phyloP scores from a whole-genome alignment of 1,140 invertebrate species.

The Drosophila hydei region DNA sequence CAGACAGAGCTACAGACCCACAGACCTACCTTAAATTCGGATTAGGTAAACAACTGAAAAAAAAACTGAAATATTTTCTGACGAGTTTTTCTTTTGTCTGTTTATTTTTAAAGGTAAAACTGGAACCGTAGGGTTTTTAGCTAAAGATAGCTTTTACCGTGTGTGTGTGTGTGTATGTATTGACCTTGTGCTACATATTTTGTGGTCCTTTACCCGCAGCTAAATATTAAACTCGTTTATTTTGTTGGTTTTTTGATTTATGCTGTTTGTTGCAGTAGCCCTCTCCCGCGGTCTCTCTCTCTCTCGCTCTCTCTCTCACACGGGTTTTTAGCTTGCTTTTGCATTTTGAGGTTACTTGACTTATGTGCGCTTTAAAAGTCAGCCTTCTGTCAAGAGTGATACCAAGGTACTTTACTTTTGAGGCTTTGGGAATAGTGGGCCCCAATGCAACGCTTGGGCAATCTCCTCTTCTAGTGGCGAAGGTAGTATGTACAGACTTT shows the following conservation, averaged over 20 bases:
- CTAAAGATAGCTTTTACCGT: background rate
- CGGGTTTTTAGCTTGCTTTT: too few relatives aligned
- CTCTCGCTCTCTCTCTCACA: constrained; percentile 1
- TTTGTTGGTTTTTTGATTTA: constrained; percentile 50
- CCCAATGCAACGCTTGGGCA: too few relatives aligned
- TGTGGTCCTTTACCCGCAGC: constrained; percentile 73
- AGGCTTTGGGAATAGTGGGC: too few relatives aligned
- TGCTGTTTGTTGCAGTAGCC: constrained; percentile 50
- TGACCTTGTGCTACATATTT: constrained; percentile 79
- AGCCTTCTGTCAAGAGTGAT: too few relatives aligned
- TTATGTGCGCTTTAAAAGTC: too few relatives aligned
- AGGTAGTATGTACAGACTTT: too few relatives aligned
- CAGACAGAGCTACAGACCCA: too few relatives aligned
- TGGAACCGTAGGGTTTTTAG: background rate
- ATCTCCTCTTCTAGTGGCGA: too few relatives aligned
- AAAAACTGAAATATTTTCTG: background rate
- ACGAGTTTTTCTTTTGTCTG: background rate
- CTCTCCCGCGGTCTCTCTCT: background rate
- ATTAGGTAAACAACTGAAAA: too few relatives aligned
- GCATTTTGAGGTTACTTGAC: too few relatives aligned
- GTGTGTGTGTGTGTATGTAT: constrained; percentile 16
- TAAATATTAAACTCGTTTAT: constrained; percentile 66
- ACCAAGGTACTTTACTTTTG: too few relatives aligned
- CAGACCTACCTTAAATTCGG: too few relatives aligned
- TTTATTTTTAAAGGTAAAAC: background rate